Evolutionary conservation across 2,888 invertebrate genomes (phyloP).

Genomic region (Chaitophorus viminalis): DNA sequence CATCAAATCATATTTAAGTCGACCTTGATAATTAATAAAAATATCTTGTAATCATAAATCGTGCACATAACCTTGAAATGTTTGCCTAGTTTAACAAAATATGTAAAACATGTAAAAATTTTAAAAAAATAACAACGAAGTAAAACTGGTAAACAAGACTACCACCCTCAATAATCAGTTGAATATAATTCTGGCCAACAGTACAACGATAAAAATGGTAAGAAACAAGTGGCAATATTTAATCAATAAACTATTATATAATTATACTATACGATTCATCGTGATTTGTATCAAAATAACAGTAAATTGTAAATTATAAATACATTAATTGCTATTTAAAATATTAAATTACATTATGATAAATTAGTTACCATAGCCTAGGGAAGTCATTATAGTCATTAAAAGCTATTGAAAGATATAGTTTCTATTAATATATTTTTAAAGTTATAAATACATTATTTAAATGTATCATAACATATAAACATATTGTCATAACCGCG

Average conservation of each 20-base stretch:
- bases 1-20: neutral
- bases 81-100: neutral
- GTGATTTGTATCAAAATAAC: too few species aligned
- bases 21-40: slow-evolving; percentile 25
- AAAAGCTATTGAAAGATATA: neutral
- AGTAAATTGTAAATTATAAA: too few species aligned
- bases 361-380: too few species aligned
- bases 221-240: too few species aligned
- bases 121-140: neutral
- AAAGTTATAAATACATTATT: neutral
- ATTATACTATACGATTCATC: too few species aligned
- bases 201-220: neutral
- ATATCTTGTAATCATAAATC: neutral
- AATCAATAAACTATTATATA: too few species aligned
- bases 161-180: neutral
- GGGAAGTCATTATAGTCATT: too few species aligned
- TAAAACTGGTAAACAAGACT: neutral
- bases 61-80: slow-evolving; percentile 1
- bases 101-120: neutral
- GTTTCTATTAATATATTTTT: neutral
- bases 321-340: too few species aligned
- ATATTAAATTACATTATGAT: too few species aligned
- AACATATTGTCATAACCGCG: neutral
- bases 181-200: neutral
- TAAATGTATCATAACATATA: too few species aligned